Evolutionary conservation across 2,888 invertebrate species (phyloP).

Genomic region (Notodromas monacha): DNA sequence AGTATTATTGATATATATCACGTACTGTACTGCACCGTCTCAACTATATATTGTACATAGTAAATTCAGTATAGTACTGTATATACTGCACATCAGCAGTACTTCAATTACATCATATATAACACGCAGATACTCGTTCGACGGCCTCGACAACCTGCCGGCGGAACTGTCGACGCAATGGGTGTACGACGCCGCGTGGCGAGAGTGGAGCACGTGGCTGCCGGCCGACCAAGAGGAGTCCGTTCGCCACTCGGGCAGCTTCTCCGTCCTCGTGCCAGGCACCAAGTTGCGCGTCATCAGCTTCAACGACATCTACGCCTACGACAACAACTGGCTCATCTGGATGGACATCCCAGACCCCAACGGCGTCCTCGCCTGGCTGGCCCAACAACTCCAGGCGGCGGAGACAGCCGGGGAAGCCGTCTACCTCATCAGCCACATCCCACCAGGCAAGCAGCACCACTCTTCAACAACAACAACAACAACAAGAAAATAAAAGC

Average conservation of each 20-base stretch:
- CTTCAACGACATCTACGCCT: slow-evolving; percentile 47
- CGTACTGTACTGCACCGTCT: no score
- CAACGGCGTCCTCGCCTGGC: slow-evolving; percentile 42
- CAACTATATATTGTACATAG: no score
- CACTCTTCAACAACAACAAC: no score
- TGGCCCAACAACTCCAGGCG: slow-evolving; percentile 30
- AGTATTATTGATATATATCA: no score
- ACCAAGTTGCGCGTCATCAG: slow-evolving; percentile 39
- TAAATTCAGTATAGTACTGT: no score
- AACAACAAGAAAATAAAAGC: no score
- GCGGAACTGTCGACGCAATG: slow-evolving; percentile 12
- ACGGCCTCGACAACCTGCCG: no score
- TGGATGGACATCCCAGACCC: slow-evolving; percentile 32
- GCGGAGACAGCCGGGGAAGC: slow-evolving; percentile 38
- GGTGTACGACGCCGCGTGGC: slow-evolving; percentile 11
- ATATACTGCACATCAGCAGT: no score
- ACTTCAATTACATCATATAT: no score
- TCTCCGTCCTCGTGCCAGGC: slow-evolving; percentile 32
- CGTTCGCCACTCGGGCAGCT: slow-evolving; percentile 37
- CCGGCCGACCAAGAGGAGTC: background rate
- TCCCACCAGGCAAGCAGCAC: slow-evolving; percentile 57
- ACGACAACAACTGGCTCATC: slow-evolving; percentile 34
- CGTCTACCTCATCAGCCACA: slow-evolving; percentile 51
- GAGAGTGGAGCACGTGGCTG: background rate
- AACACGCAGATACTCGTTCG: no score